phyloP scores from a whole-genome alignment of 2,888 invertebrate genomes.

The Poecilobothrus nobilitatus region DNA sequence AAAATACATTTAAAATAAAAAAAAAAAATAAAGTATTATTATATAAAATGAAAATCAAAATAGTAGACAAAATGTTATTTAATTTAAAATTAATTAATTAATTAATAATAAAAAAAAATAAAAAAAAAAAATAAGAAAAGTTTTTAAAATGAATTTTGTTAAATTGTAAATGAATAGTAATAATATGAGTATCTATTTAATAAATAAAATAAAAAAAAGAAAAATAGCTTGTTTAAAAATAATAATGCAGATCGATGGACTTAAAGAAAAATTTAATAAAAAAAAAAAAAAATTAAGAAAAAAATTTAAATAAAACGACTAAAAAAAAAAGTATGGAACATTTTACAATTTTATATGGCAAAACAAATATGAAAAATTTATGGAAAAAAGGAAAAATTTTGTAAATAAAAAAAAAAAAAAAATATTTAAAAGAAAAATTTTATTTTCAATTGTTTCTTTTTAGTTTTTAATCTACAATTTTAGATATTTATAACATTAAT shows the following conservation, averaged over 20 bases:
- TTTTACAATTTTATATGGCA: slow-evolving; percentile 1
- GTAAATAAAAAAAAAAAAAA: background rate
- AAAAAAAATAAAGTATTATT: background rate
- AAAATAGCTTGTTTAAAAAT: background rate
- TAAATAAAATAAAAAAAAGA: too few species aligned
- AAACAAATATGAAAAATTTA: background rate
- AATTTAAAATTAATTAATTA: background rate
- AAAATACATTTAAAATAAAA: background rate
- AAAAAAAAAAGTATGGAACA: background rate
- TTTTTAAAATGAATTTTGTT: slow-evolving; percentile 2
- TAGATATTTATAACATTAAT: too few species aligned
- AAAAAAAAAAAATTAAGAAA: background rate
- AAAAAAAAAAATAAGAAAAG: background rate
- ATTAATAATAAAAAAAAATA: too few species aligned
- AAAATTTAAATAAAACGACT: background rate
- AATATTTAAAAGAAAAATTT: background rate
- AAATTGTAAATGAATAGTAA: background rate
- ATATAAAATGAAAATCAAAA: background rate
- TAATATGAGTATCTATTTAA: too few species aligned
- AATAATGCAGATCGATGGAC: background rate
- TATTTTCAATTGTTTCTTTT: too few species aligned
- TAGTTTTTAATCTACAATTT: too few species aligned
- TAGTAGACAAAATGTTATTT: slow-evolving; percentile 2
- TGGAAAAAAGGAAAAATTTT: background rate
- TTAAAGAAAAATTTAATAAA: background rate